Conservation (phyloP, 2,888 invertebrate species). For the Nephrotoma flavescens region DNA sequence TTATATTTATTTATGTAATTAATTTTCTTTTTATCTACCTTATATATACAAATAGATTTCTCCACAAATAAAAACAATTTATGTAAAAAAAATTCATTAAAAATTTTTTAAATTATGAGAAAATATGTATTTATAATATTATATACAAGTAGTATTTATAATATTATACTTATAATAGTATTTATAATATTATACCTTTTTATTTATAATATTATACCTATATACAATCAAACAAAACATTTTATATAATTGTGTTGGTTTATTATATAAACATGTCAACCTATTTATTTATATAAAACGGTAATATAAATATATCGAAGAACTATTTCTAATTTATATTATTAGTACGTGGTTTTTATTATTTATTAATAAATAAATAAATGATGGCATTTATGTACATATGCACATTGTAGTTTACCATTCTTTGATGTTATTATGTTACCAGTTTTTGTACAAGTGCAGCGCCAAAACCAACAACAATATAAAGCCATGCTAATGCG, state of each 20-base stretch:
- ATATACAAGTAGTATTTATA: too few relatives aligned
- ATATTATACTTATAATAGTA: too few relatives aligned
- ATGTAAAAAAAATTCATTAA: neutral
- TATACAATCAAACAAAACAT: too few relatives aligned
- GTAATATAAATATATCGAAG: neutral
- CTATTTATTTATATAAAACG: neutral
- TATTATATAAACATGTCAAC: neutral
- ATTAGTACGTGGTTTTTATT: neutral
- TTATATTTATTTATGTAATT: slow-evolving; percentile 1
- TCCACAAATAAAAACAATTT: neutral
- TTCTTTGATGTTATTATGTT: neutral
- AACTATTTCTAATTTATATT: neutral
- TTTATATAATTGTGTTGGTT: neutral
- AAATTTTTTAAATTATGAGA: neutral
- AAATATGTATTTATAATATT: neutral
- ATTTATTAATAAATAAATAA: neutral
- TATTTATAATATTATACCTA: too few relatives aligned
- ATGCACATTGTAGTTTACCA: neutral
- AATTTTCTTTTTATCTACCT: neutral
- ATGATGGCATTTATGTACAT: neutral
- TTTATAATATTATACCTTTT: neutral
- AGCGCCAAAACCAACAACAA: neutral
- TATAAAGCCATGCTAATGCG: too few relatives aligned
- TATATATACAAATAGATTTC: neutral
- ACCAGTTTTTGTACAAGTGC: neutral